Evolutionary conservation across 2,888 invertebrate genomes (phyloP), one percentile per base, ranked within the genome.

Genomic region (Eilema sororculum): DNA sequence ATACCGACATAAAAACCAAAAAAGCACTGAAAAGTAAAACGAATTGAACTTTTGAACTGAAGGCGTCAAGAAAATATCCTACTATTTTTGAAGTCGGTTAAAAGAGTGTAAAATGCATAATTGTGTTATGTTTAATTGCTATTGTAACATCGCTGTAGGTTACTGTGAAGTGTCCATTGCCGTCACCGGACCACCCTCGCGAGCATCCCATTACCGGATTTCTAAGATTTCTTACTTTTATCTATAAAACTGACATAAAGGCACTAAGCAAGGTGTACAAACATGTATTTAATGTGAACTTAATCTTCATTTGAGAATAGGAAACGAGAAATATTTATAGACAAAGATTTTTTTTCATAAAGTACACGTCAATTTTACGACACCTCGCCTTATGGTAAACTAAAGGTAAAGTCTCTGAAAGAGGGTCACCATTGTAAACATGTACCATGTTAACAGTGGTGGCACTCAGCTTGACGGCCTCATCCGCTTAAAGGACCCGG

Each of bases 181-280:
- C 69, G 63, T 67, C 61, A 46, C 65, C 67, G 74, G 82, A 82
- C 82, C 82, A 78, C 83, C 81, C 73, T 46, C 20, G 46, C 10
- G 10, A 8, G 61, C 61, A 61, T 82, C 81, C 10, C n/a, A 75
- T 82, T 78, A 81, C 83, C 60, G 57, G 30, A 69, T 65, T 82
- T 82, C 82, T 82, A 61, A 78, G 83, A 83, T 67, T 65, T 62
- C 56, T 30, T 59, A 12, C 65, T 72, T 77, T 78, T 81, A 77
- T 77, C 77, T 78, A 83, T 74, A 81, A 80, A 77, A 77, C 65
- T 73, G 65, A 74, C 68, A 13, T 58, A 73, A 28, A 66, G 20
- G 20, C 30, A 69, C 28, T 37, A 52, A 28, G 30, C 24, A 59
- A 56, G 57, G 58, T 28, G 62, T 22, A 56, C 10, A 46, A 68